Base-by-base conservation (phyloP, 2,797 vertebrate genomes). In the Dromococcyx pavoninus region DNA sequence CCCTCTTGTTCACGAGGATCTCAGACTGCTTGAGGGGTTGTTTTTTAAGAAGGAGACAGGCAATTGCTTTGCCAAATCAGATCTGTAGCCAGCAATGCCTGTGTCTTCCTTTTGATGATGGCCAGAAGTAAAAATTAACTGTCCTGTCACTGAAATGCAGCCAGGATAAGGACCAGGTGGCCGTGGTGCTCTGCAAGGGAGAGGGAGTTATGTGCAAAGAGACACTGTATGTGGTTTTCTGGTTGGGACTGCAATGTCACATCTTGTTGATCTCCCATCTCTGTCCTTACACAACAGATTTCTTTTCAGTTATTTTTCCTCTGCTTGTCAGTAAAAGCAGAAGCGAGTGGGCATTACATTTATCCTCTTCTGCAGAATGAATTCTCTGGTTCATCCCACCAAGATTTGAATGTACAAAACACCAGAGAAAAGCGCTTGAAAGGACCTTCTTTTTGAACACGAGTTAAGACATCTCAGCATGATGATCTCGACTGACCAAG, bases 11-110 rank as follows among this genome's bases (percentile, higher is more conserved):
- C 61, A 54, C 22, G 6, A 62, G 69, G n/a, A 87, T 78, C 70
- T 74, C 81, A 80, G 73, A 46, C 62, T 84, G 95, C 89, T 93
- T 6, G 19, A 17, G 86, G 92, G 76, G 32, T 69, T 87, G 81
- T 72, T 94, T 87, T 71, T 86, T 10, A 67, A 79, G 86, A 71
- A 41, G 39, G 25, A 23, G 69, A 32, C 73, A 79, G 54, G 50
- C 85, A 7, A 7, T 5, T 44, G 50, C 75, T 91, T 89, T 87
- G 69, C 80, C 91, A 91, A 61, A 92, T 77, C 61, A 65, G 81
- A 86, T 80, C 75, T 62, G 37, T 8, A 72, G 44, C 86, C 64
- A 16, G 58, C 72, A 11, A 3, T 43, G 89, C 57, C 72, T 15
- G 13, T 33, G 44, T 30, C 56, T 79, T 70, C 58, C 56, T 95